phyloP scores from a whole-genome alignment of 2,888 invertebrate genomes.

The Epirrhoe tristata region DNA sequence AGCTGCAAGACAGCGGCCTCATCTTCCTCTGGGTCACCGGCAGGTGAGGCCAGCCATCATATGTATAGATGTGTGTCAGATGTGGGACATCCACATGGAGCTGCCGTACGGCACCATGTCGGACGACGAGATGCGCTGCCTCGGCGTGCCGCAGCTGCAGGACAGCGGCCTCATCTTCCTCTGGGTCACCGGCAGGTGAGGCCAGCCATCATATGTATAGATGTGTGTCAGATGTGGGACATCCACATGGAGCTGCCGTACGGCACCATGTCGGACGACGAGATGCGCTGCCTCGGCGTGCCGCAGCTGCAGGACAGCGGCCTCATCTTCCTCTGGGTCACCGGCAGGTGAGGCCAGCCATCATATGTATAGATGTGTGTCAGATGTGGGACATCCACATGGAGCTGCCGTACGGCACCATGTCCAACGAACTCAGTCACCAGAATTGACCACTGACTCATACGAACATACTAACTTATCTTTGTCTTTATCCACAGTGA shows the following conservation, averaged over 20 bases:
- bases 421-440: constrained; percentile 99
- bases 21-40: constrained; percentile 99
- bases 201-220: too few species aligned
- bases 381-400: constrained; percentile 99
- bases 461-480: too few species aligned
- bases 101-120: constrained; percentile 99
- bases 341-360: constrained; percentile 87
- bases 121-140: constrained; percentile 98
- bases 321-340: constrained; percentile 98
- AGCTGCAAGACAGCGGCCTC: constrained; percentile 97
- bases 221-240: too few species aligned
- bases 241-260: constrained; percentile 99
- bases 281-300: constrained; percentile 98
- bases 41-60: constrained; percentile 70
- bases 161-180: constrained; percentile 98
- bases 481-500: too few species aligned
- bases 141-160: constrained; percentile 97
- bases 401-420: constrained; percentile 99
- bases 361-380: too few species aligned
- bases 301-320: constrained; percentile 98
- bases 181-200: constrained; percentile 96
- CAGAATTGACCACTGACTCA: too few species aligned
- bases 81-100: constrained; percentile 99
- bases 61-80: too few species aligned
- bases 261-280: constrained; percentile 99